Base-by-base conservation (phyloP, 1,140 invertebrate species). In the Rhizoglyphus robini region DNA sequence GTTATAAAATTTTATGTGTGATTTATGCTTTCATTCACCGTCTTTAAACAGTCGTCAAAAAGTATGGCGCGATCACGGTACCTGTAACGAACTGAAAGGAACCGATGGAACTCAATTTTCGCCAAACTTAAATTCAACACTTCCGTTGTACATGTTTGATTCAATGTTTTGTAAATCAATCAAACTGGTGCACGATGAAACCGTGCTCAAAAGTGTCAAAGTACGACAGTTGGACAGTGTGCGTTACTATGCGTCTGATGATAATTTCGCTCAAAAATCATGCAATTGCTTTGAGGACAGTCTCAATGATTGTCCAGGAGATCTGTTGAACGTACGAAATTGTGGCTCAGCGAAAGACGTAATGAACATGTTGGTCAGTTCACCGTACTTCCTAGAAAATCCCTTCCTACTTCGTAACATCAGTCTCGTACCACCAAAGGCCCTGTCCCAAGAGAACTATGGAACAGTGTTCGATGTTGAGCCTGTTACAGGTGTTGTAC, bases 171-270 rank as follows among this genome's bases (percentile, higher is more conserved):
- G 47, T 69, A 84, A 83, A 68, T 81, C 83, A 0, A 73, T 88
- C 23, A 79, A 77, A 20, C 80, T 85, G 0, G 76, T 76, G 63
- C 87, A 78, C 70, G 76, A 80, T 46, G 76, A 77, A 54, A 81
- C 83, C 36, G 75, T 78, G 0, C 78, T 76, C 3, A 84, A 84
- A 69, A 74, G 78, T 69, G 87, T 5, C 8, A 15, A 11, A 54
- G 8, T 54, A 8, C 23, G 31, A 20, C 8, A 32, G 23, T 15
- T 54, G 5, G 51, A 54, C 8, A 8, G 15, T 15, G 23, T 54
- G 8, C 51, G 51, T 25, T 54, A 54, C 31, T 54, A 54, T 32
- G 51, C 51, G 20, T 11, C 51, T 15, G 51, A 54, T 54, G 51
- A 54, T 32, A 54, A 54, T 54, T 54, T 54, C 23, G 51, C 51